Evolutionary conservation across 2,113 vertebrate species (phyloP), one percentile per base, ranked within the genome.

Genomic region (Pterocles gutturalis): DNA sequence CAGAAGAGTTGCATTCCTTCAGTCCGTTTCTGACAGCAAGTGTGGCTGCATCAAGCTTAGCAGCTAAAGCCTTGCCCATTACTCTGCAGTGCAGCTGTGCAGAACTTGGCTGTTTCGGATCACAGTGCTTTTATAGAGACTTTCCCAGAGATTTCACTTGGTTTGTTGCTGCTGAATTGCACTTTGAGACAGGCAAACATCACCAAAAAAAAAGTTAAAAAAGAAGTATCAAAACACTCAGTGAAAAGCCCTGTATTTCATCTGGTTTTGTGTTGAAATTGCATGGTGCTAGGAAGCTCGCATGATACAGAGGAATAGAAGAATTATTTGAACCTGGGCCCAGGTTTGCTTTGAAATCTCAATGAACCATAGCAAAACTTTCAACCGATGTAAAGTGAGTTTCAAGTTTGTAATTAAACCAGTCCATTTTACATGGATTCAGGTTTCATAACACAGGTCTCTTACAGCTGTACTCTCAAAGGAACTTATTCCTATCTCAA

Each of bases 1-100:
- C 98, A 92, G 98, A 91, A 83, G 83, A 83, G 94, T 49, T 85
- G 87, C 98, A 98, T 97, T 98, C 97, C 86, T 97, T 94, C 81
- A 85, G 84, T 71, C 62, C 4, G 0, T 91, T 96, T 66, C 89
- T 97, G 96, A 97, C 95, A 95, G 91, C 0, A 3, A 96, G 31
- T 33, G 49, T 83, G 81, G 95, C 93, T 96, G 89, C 89, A 83
- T 91, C 89, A 70, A 93, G 83, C 94, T 94, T 36, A 87, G 84
- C 65, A 87, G 79, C 91, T 92, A 91, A 87, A 96, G 81, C 78
- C 90, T 91, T 92, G 85, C 95, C 83, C 77, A 92, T 85, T 77
- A 73, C 77, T 90, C 83, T 85, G 45, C 22, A 69, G 88, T 14
- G 61, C 95, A 97, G 95, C 86, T 97, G 92, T 90, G 90, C 90